Percentiles rank a stretch among this genome's conserved stretches.
Conservation (phyloP, 2,113 vertebrate species). For the Gnathonemus echidnorhynchus region DNA sequence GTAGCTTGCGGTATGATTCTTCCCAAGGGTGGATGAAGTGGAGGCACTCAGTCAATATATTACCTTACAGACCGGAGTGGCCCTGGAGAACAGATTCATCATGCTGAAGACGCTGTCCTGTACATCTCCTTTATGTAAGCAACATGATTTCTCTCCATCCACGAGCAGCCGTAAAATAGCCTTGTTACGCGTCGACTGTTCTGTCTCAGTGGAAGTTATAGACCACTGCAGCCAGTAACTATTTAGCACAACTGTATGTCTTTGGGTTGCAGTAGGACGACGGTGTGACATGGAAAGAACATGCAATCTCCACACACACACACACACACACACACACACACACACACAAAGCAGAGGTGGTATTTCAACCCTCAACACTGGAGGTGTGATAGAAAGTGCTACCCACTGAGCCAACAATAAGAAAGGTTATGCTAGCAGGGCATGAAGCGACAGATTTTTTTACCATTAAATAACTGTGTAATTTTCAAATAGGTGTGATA, state of each 20-base stretch:
- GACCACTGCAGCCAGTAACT: not conserved
- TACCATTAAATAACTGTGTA: not conserved
- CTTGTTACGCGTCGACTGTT: constrained; percentile 36
- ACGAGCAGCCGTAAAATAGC: constrained; percentile 49
- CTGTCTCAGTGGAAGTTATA: not conserved
- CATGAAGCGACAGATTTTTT: not conserved
- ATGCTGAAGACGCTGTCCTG: constrained; percentile 26
- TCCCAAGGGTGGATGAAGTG: constrained; percentile 58
- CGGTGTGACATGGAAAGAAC: not conserved
- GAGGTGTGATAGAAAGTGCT: not conserved
- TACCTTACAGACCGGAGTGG: constrained; percentile 38
- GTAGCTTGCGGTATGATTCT: constrained; percentile 34
- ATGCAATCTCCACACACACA: not conserved
- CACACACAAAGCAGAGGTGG: not conserved
- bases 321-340: not conserved
- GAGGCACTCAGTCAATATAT: constrained; percentile 67
- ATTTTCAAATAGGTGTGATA: not conserved
- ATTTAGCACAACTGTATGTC: not conserved
- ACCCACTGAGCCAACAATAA: not conserved
- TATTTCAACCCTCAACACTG: not conserved
- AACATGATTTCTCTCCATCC: constrained; percentile 36
- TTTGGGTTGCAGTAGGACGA: not conserved
- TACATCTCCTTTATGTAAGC: constrained; percentile 42
- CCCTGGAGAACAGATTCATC: constrained; percentile 46
- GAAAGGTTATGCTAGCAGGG: not conserved